Evolutionary conservation across 1,140 invertebrate genomes (phyloP).

Genomic region (Galleria mellonella): DNA sequence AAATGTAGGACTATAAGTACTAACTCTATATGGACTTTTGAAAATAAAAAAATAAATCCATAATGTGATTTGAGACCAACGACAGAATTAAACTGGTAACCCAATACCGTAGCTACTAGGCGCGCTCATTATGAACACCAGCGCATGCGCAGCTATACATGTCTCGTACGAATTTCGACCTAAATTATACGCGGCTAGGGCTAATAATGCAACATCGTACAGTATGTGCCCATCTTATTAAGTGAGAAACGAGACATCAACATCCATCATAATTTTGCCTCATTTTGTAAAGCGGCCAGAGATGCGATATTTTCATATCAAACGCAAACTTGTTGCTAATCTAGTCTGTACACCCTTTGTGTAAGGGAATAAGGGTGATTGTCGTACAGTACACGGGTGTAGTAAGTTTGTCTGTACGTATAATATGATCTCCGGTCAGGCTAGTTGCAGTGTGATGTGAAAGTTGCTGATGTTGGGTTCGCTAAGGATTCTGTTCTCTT

Average conservation of each 20-base stretch:
- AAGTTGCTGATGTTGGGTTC: constrained; percentile 37
- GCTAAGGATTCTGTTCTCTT: constrained; percentile 36
- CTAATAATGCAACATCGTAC: constrained; percentile 10
- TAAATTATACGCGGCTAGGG: constrained; percentile 14
- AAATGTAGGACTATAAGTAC: too few relatives aligned
- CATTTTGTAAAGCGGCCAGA: constrained; percentile 62
- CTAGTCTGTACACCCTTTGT: constrained; percentile 10
- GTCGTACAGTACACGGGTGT: constrained; percentile 6
- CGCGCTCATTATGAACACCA: constrained; percentile 29
- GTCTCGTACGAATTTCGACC: constrained; percentile 11
- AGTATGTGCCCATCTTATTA: constrained; percentile 45
- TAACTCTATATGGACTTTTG: too few relatives aligned
- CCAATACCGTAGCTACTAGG: constrained; percentile 24
- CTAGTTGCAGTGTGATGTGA: constrained; percentile 28
- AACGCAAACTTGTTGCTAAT: constrained; percentile 28
- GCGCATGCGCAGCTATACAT: constrained; percentile 24
- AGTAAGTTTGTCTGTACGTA: constrained; percentile 23
- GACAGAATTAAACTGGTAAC: constrained; percentile 43
- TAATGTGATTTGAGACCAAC: too few relatives aligned
- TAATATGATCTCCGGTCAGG: constrained; percentile 39
- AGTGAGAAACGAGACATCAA: constrained; percentile 61
- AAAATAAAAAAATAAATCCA: too few relatives aligned
- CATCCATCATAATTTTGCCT: constrained; percentile 71
- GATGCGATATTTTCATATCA: constrained; percentile 64
- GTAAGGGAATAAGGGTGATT: constrained; percentile 19